Evolutionary conservation across 2,113 vertebrate species (phyloP), one percentile per base, ranked within the genome.

Genomic region (Neolamprologus modestus): DNA sequence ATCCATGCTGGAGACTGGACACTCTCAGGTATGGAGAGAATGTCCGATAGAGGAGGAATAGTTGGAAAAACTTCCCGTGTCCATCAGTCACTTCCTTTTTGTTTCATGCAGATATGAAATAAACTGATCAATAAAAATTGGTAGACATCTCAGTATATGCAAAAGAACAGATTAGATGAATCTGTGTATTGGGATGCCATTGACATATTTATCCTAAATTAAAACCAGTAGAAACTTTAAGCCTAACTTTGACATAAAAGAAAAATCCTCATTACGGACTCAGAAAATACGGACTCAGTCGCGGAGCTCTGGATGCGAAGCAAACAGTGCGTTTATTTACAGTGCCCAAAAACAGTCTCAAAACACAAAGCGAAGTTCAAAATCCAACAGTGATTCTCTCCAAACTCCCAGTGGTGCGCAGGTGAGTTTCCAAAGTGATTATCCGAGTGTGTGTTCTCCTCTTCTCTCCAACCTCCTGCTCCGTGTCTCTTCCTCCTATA

Each of bases 241-340:
- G 17, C 1, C 50, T n/a, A 52, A n/a, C 17, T 52, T 52, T n/a
- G 17, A 5, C 8, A 52, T 52, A 5, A 52, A 52, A 52, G 17
- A 52, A 52, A 52, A 52, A 52, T 52, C 50, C 50, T 52, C 3
- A 52, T 52, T 21, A 21, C 21, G 21, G 21, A 21, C 21, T 21
- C 21, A 21, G 21, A 21, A 10, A 53, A n/a, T 6, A 53, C 5
- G 0, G 52, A 53, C 52, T 53, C 5, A 10, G 19, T 6, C 5
- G 0, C 19, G 0, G 9, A 21, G 52, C 52, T 6, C 19, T 21
- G 9, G 52, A 53, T 53, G 52, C 1, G 1, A 53, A 53, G 5
- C 52, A 10, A 53, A 21, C 9, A 21, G 52, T 53, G 52, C 0
- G 9, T 53, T 53, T 53, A 53, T 21, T 6, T 53, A 53, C 9